phyloP scores from a whole-genome alignment of 2,888 invertebrate genomes.

The Magallana nippona region DNA sequence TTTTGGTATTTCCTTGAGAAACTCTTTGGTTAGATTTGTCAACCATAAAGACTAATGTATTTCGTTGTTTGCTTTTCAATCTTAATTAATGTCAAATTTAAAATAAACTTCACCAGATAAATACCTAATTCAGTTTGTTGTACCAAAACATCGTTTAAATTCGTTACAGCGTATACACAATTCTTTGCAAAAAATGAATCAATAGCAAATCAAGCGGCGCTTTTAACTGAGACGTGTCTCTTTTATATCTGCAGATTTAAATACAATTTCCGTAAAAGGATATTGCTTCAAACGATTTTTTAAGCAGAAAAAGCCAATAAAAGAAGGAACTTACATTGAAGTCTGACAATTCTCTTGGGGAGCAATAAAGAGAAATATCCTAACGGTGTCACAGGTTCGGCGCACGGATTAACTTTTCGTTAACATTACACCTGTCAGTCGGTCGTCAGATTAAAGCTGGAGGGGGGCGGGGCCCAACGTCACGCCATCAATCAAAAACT shows the following conservation, averaged over 20 bases:
- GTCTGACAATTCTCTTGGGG: slow-evolving; percentile 20
- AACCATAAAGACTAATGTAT: neutral
- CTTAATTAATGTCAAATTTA: neutral
- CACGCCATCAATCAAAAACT: slow-evolving; percentile 32
- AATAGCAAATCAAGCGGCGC: neutral
- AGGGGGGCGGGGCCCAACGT: slow-evolving; percentile 24
- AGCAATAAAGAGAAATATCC: slow-evolving; percentile 6
- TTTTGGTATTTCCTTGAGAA: slow-evolving; percentile 7
- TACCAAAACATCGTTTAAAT: neutral
- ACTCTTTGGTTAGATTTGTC: neutral
- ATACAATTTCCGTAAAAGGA: slow-evolving; percentile 7
- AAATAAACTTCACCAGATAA: neutral
- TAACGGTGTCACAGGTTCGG: slow-evolving; percentile 15
- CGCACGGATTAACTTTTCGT: slow-evolving; percentile 29
- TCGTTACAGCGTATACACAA: neutral
- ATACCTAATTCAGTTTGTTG: neutral
- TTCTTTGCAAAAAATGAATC: neutral
- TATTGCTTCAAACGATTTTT: neutral
- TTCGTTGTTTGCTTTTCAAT: slow-evolving; percentile 14
- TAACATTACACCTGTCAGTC: slow-evolving; percentile 28
- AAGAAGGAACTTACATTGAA: slow-evolving; percentile 21
- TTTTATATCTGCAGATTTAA: neutral
- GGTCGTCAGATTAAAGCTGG: slow-evolving; percentile 26
- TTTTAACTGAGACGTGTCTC: neutral
- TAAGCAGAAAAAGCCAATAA: neutral